phyloP scores from a whole-genome alignment of 1,140 invertebrate genomes.

The Drosophila kohkoa region DNA sequence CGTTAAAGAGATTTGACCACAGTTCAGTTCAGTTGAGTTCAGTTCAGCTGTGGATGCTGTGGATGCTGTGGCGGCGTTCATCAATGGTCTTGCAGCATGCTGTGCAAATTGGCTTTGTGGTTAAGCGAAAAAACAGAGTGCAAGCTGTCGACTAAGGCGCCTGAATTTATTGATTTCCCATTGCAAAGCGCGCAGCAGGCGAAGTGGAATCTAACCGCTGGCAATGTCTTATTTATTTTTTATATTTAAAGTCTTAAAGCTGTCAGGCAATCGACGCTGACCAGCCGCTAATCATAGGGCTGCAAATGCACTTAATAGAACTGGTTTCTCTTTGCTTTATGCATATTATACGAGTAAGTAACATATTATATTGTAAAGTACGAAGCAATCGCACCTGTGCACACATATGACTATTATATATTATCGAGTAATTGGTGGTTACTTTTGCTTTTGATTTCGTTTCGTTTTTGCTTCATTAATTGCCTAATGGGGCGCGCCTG shows the following conservation, averaged over 20 bases:
- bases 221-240: slow-evolving; percentile 59
- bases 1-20: slow-evolving; percentile 33
- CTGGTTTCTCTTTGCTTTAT: slow-evolving; percentile 30
- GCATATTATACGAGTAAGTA: not conserved
- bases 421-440: slow-evolving; percentile 28
- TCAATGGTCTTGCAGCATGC: slow-evolving; percentile 57
- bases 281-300: slow-evolving; percentile 75
- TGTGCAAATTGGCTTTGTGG: slow-evolving; percentile 71
- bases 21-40: not conserved
- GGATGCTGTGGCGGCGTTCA: slow-evolving; percentile 45
- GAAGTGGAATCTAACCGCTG: slow-evolving; percentile 13
- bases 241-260: slow-evolving; percentile 48
- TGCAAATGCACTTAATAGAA: slow-evolving; percentile 54
- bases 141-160: slow-evolving; percentile 50
- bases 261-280: slow-evolving; percentile 52
- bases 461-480: slow-evolving; percentile 72
- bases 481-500: slow-evolving; percentile 77
- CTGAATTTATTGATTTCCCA: slow-evolving; percentile 59
- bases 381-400: slow-evolving; percentile 40
- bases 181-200: slow-evolving; percentile 16
- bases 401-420: not conserved
- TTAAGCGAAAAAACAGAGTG: slow-evolving; percentile 13
- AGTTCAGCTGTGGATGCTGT: slow-evolving; percentile 21
- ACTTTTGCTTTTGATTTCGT: slow-evolving; percentile 21
- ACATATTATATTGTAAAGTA: not conserved